phyloP scores from a whole-genome alignment of 2,888 invertebrate genomes.

The Dichetophora obliterata region DNA sequence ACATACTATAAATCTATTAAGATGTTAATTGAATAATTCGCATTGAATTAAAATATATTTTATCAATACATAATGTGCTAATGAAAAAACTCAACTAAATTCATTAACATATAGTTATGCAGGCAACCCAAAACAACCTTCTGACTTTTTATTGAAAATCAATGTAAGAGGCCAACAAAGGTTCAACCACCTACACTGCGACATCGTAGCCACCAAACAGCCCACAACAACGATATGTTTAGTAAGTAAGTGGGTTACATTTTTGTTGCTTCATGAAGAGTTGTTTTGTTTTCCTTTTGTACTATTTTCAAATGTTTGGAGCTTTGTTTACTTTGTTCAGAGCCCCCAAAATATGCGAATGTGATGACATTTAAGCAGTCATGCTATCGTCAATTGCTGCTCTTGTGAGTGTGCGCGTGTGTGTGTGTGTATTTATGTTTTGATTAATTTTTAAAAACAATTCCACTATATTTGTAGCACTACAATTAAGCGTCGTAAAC shows the following conservation, averaged over 20 bases:
- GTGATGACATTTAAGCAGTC: too few relatives aligned
- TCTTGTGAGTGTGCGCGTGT: too few relatives aligned
- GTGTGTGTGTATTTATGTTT: too few relatives aligned
- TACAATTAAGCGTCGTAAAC: too few relatives aligned
- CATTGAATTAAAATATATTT: not conserved
- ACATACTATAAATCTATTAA: not conserved
- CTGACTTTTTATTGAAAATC: slow-evolving; percentile 18
- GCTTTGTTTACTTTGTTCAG: too few relatives aligned
- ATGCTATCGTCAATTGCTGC: too few relatives aligned
- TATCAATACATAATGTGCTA: not conserved
- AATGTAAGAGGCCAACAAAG: not conserved
- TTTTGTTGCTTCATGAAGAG: not conserved
- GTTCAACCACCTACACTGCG: slow-evolving; percentile 5
- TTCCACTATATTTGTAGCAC: too few relatives aligned
- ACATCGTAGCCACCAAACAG: too few relatives aligned
- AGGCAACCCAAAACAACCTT: not conserved
- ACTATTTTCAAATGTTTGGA: not conserved
- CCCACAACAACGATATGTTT: not conserved
- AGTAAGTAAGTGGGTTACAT: slow-evolving; percentile 17
- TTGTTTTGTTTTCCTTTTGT: not conserved
- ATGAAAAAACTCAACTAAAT: not conserved
- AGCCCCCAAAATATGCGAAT: too few relatives aligned
- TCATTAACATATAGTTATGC: too few relatives aligned
- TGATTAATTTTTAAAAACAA: too few relatives aligned
- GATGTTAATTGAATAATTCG: not conserved